Evolutionary conservation across 2,888 invertebrate genomes (phyloP).

Genomic region (Agrochola lychnidis): DNA sequence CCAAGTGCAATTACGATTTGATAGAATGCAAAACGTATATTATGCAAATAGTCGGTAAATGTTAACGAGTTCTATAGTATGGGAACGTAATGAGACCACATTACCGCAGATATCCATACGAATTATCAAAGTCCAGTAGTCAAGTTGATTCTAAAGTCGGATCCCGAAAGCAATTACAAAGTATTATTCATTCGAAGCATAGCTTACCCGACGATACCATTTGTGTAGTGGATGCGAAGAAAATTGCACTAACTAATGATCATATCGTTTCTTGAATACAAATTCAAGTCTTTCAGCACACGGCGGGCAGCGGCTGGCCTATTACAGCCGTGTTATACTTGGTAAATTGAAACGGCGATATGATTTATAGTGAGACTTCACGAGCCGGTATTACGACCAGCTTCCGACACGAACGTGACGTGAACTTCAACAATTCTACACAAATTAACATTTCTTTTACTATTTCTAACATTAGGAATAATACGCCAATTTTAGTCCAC

Average conservation of each 20-base stretch:
- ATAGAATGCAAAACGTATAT: slow-evolving; percentile 68
- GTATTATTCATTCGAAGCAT: slow-evolving; percentile 83
- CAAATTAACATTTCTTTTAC: slow-evolving; percentile 64
- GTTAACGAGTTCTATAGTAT: slow-evolving; percentile 70
- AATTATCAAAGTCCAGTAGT: slow-evolving; percentile 78
- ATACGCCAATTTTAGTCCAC: neutral
- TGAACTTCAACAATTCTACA: slow-evolving; percentile 77
- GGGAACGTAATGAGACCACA: slow-evolving; percentile 76
- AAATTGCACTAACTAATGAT: slow-evolving; percentile 90
- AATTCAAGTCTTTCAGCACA: slow-evolving; percentile 87
- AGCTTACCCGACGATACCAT: slow-evolving; percentile 79
- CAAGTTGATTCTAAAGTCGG: slow-evolving; percentile 79
- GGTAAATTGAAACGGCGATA: slow-evolving; percentile 88
- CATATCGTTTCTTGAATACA: slow-evolving; percentile 88
- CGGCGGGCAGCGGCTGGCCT: slow-evolving; percentile 81
- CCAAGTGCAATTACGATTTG: slow-evolving; percentile 66
- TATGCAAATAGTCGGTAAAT: slow-evolving; percentile 74
- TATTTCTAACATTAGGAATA: slow-evolving; percentile 5
- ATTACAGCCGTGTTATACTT: slow-evolving; percentile 83
- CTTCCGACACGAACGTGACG: slow-evolving; percentile 83
- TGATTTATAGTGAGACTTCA: slow-evolving; percentile 88
- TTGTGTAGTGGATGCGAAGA: slow-evolving; percentile 86
- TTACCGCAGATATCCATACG: slow-evolving; percentile 73
- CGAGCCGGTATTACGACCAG: slow-evolving; percentile 85
- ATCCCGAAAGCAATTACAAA: slow-evolving; percentile 83